Conservation (phyloP, 1,140 invertebrate species). For the Dolichoris vasculosae region DNA sequence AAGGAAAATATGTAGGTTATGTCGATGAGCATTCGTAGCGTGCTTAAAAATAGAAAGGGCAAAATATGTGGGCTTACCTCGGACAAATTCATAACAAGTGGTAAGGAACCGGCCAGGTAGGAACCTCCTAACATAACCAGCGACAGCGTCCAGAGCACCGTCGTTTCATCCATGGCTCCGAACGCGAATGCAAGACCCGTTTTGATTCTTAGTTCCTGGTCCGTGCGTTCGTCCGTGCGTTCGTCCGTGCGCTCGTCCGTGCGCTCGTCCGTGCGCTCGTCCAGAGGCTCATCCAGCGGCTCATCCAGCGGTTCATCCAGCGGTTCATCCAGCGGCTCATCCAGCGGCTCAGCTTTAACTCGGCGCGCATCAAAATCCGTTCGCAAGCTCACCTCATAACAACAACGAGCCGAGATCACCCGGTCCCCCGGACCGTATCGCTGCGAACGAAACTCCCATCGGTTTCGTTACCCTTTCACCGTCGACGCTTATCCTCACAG, state of each 20-base stretch:
- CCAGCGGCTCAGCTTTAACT: background rate
- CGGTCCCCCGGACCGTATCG: background rate
- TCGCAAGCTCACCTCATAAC: slow-evolving; percentile 22
- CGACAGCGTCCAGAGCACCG: slow-evolving; percentile 85
- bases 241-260: too few relatives aligned
- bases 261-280: too few relatives aligned
- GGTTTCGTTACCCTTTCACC: background rate
- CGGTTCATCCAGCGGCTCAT: too few relatives aligned
- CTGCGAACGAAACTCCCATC: background rate
- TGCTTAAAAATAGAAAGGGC: background rate
- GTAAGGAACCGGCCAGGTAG: slow-evolving; percentile 94
- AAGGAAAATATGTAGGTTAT: slow-evolving; percentile 7
- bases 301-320: too few relatives aligned
- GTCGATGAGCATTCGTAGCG: background rate
- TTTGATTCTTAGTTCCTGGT: background rate
- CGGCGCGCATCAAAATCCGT: background rate
- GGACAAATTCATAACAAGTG: slow-evolving; percentile 92
- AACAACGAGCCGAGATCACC: background rate
- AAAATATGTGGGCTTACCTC: slow-evolving; percentile 82
- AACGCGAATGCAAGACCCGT: background rate
- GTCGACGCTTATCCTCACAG: background rate
- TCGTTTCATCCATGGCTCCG: slow-evolving; percentile 86
- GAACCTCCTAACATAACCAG: slow-evolving; percentile 96
- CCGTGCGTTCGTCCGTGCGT: background rate
- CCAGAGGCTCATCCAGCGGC: too few relatives aligned